Base-by-base conservation (phyloP, 2,113 vertebrate species). In the Eretmochelys imbricata region DNA sequence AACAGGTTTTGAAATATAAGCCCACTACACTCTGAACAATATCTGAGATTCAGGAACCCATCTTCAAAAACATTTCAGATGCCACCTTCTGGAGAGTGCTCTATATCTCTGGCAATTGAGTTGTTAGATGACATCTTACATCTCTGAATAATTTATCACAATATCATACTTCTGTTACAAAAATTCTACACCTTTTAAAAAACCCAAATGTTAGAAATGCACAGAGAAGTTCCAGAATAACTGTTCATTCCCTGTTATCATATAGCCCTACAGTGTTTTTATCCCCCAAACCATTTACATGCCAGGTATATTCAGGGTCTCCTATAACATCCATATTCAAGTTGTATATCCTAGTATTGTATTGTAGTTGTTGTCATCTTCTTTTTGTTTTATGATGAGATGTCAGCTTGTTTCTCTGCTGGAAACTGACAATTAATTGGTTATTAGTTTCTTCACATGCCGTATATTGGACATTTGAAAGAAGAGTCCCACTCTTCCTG, bases 351-450 rank as follows among this genome's bases (percentile, higher is more conserved):
- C 29, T 31, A 31, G 8, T 50, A 31, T 50, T 79, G 78, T 50
- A 79, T 50, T 79, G 27, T 79, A 19, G 14, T 27, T 29, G 24
- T 49, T 5, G 48, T 31, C 48, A 17, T 79, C 48, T 20, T 46
- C n/a, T 24, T 69, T 31, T 80, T 27, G 46, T 50, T 80, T 50
- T 80, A 50, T 80, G 27, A 31, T 80, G 78, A 50, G 27, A 80
- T 35, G 29, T 50, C 78, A 31, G 25, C 78, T 62, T 2, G 1
- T 81, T 2, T n/a, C 35, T 91, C 76, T 84, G 31, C 42, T 85
- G 24, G 29, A 87, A n/a, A 78, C 0, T 0, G 49, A 84, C 16
- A 46, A 57, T 81, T 13, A 14, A 35, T 19, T 55, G 46, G 2
- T 59, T 17, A 78, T 1, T 80, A 91, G n/a, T 87, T 94, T 93